Evolutionary conservation across 2,113 vertebrate species (phyloP), one percentile per base, ranked within the genome.

Genomic region (Tyrannus savana): DNA sequence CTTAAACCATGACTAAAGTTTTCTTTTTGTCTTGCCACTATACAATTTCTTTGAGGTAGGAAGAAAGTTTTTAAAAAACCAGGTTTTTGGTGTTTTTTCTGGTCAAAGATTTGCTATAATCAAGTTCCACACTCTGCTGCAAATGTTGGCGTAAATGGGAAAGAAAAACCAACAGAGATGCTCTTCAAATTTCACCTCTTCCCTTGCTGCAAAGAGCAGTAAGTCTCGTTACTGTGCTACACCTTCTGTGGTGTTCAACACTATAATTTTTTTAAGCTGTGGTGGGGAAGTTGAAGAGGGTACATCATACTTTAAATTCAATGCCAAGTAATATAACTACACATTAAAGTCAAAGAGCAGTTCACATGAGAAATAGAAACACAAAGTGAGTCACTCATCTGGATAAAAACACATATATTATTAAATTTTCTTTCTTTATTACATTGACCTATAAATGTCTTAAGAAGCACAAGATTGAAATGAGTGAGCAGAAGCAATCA

Each of bases 381-480:
- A 93, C 93, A 95, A 95, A 96, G 81, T 78, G 81, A 96, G 87
- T 83, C 95, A 93, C 89, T 95, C 94, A 96, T 90, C 91, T 97
- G 95, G 88, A 97, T 94, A 94, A 96, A 96, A 97, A 96, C 84
- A 96, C 89, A 96, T 93, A 86, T 93, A 95, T 95, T 96, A 95
- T 92, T 97, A 94, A 96, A 92, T 96, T 95, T 96, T 90, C 96
- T 95, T 97, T 95, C 96, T 96, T 97, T 95, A 94, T 91, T 93
- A 94, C 82, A 46, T 41, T 97, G 96, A 96, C 90, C 66, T 95
- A 88, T 86, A 94, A 95, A 94, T 86, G 86, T 95, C 89, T 96
- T 78, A 42, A 89, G 85, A 95, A 95, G 90, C 5, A 2, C 89
- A 77, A 94, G 95, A 95, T 4, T 94, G 96, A 96, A 97, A 96